A percentile compares a stretch with the other conserved stretches of the same genome.
phyloP scores from a whole-genome alignment of 1,140 invertebrate species.

The Saccostrea glomerata region DNA sequence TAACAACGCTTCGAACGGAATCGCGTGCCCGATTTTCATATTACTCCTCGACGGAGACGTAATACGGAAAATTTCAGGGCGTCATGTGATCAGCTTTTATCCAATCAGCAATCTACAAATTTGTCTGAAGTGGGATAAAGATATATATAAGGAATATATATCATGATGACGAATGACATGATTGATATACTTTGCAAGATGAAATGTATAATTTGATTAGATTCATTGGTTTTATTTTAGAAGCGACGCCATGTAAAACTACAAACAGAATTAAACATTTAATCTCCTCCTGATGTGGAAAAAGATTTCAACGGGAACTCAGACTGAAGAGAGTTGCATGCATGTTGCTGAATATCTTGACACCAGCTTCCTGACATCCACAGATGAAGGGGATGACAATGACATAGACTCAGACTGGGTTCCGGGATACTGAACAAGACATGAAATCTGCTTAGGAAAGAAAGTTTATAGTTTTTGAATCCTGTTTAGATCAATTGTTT shows the following conservation, averaged over 20 bases:
- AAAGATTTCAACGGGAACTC: background rate
- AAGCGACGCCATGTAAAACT: background rate
- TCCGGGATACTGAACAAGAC: background rate
- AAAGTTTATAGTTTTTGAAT: constrained; percentile 50
- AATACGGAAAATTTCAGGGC: too few relatives aligned
- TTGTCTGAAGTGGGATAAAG: too few relatives aligned
- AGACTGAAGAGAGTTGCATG: constrained; percentile 4
- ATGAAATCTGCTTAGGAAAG: constrained; percentile 5
- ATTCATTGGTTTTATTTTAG: background rate
- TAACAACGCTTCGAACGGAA: too few relatives aligned
- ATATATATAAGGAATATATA: too few relatives aligned
- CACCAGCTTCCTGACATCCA: background rate
- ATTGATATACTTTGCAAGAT: too few relatives aligned
- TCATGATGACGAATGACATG: too few relatives aligned
- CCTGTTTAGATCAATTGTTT: constrained; percentile 26
- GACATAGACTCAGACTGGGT: background rate
- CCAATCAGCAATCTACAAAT: too few relatives aligned
- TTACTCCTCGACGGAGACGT: too few relatives aligned
- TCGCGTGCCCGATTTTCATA: too few relatives aligned
- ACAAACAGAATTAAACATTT: constrained; percentile 15
- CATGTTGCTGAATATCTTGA: background rate
- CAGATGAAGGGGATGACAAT: background rate
- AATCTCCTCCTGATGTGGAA: background rate
- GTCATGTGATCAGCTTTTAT: too few relatives aligned
- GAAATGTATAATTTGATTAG: background rate